phyloP scores from a whole-genome alignment of 2,888 invertebrate genomes.

The Malthinus flaveolus region DNA sequence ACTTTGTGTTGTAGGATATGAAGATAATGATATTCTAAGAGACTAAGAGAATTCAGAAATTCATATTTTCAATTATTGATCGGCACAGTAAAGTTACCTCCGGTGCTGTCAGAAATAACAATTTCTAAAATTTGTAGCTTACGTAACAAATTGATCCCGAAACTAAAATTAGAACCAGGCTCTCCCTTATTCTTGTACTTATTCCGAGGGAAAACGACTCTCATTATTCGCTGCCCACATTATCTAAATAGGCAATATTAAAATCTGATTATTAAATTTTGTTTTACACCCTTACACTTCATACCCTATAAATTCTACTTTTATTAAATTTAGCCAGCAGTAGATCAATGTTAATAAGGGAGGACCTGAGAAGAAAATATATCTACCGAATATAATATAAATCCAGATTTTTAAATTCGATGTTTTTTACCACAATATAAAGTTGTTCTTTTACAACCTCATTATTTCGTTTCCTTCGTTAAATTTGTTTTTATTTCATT shows the following conservation, averaged over 20 bases:
- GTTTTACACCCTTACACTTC: constrained; percentile 10
- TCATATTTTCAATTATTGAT: constrained; percentile 27
- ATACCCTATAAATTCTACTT: constrained; percentile 17
- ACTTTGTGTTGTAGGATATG: constrained; percentile 22
- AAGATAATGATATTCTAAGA: constrained; percentile 24
- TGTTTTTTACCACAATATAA: constrained; percentile 3
- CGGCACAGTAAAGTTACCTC: constrained; percentile 10
- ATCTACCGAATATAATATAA: constrained; percentile 12
- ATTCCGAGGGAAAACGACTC: constrained; percentile 4
- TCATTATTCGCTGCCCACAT: constrained; percentile 8
- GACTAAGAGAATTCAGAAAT: constrained; percentile 20
- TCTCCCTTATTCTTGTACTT: constrained; percentile 10
- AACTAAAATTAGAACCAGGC: constrained; percentile 8
- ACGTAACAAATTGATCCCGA: constrained; percentile 15
- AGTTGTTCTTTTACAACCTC: neutral
- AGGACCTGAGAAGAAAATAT: neutral
- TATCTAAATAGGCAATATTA: constrained; percentile 9
- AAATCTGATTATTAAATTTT: constrained; percentile 11
- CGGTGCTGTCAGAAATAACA: neutral
- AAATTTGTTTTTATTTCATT: neutral
- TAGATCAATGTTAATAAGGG: constrained; percentile 17
- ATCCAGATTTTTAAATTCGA: constrained; percentile 17
- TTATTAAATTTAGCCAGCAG: constrained; percentile 16
- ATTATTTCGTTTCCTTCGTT: constrained; percentile 5
- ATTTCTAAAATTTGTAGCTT: constrained; percentile 15